Percentiles rank a stretch among this genome's conserved stretches.
Evolutionary conservation across 2,888 invertebrate species (phyloP).

Genomic region (Drosophila conformis): DNA sequence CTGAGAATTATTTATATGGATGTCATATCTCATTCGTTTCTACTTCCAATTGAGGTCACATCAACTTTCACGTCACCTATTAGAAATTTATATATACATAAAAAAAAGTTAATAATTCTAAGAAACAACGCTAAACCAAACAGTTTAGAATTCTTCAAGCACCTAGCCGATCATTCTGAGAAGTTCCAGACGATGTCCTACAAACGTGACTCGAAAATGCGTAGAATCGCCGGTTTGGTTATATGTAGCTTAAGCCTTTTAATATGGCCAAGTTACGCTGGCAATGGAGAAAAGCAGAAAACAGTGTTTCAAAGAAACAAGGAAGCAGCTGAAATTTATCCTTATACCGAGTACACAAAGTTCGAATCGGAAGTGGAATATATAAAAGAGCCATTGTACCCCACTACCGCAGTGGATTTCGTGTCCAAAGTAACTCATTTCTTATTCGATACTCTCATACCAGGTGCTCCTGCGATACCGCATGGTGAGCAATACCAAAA

Average conservation of each 20-base stretch:
- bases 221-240: constrained; percentile 39
- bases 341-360: constrained; percentile 13
- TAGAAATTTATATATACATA: no score
- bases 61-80: no score
- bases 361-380: constrained; percentile 40
- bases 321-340: constrained; percentile 3
- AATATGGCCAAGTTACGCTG: constrained; percentile 43
- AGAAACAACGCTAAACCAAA: no score
- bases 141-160: no score
- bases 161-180: no score
- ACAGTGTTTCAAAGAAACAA: background rate
- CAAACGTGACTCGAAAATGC: background rate
- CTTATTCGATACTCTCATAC: constrained; percentile 41
- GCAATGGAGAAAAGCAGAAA: background rate
- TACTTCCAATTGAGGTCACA: no score
- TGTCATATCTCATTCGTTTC: no score
- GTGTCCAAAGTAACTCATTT: constrained; percentile 52
- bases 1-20: no score
- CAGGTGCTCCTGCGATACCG: constrained; percentile 44
- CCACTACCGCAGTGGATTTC: constrained; percentile 49
- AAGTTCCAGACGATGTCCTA: no score
- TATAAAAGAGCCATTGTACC: constrained; percentile 13
- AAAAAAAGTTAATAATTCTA: no score
- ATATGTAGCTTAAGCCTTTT: constrained; percentile 50
- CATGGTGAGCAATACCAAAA: constrained; percentile 34